Evolutionary conservation across 2,888 invertebrate genomes (phyloP), one percentile per base, ranked within the genome.

Genomic region (Polymixis lichenea): DNA sequence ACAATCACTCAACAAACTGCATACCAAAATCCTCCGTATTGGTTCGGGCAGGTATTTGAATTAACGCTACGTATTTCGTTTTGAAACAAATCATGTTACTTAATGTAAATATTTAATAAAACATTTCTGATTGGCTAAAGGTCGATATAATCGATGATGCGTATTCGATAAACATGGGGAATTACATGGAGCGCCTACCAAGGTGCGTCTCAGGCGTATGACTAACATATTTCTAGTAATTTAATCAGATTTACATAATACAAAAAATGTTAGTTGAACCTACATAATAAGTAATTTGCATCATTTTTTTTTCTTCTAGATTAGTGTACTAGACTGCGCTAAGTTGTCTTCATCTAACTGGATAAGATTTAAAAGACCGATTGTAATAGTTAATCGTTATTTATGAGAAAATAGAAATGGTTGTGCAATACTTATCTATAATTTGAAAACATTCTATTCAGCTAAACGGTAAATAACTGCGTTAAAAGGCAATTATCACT

Each of bases 141-240:
- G 49, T 56, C 61, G 75, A 75, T 67, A 66, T 19, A 17, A 67
- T 61, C 75, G 28, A n/a, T 56, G 53, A 49, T 28, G n/a, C 53
- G 49, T 56, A 51, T 66, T 67, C 32, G 82, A 81, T 81, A 51
- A 78, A 67, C 56, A 46, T 32, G 78, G 78, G 82, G 82, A 78
- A 75, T 81, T n/a, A 75, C 81, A 73, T 60, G 46, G 32, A n/a
- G 49, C 28, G 2, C 7, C 51, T 78, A 78, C 55, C 25, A 22
- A 28, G 46, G 55, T 51, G n/a, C 6, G 62, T 43, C 19, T 61
- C 19, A 71, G 49, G 38, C 61, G 13, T 19, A 55, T 53, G 22
- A 72, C 62, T 72, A 58, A 58, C 3, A 53, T 64, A 1, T 58
- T 43, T 70, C 38, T 62, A 46, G 43, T 76, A 53, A 70, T 25